These are phyloP conservation scores for Mercenaria mercenaria DNA, from an alignment of 1,140 invertebrate species.

Conservation along the genomic window DNA sequence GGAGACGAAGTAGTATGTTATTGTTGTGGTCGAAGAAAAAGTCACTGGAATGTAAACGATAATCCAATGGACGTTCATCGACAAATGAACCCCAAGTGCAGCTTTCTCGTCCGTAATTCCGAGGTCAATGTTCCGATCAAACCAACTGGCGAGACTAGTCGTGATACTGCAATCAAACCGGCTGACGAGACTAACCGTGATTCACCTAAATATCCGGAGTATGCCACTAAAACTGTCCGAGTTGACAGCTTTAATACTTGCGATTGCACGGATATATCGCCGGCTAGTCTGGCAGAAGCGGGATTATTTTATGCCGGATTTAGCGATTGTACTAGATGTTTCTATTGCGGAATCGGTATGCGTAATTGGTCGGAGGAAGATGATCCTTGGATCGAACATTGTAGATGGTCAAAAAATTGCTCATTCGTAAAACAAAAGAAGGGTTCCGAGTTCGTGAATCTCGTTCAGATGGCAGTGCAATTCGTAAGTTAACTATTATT, in stretches of 20 bases:
- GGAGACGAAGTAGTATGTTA: slow-evolving; percentile 48
- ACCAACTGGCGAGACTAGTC: not conserved
- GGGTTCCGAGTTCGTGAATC: slow-evolving; percentile 47
- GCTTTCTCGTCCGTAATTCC: slow-evolving; percentile 13
- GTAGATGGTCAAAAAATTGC: slow-evolving; percentile 23
- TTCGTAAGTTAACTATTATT: no score
- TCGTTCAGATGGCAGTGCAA: slow-evolving; percentile 23
- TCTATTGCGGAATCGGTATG: slow-evolving; percentile 24
- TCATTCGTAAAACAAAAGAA: not conserved
- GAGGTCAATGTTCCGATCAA: slow-evolving; percentile 36
- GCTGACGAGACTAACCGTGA: not conserved
- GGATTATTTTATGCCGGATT: slow-evolving; percentile 8
- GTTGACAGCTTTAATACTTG: not conserved
- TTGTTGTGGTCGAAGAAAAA: slow-evolving; percentile 30
- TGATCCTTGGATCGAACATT: slow-evolving; percentile 57
- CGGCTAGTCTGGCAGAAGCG: not conserved
- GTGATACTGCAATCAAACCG: not conserved
- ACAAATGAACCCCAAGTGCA: slow-evolving; percentile 18
- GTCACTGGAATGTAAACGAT: slow-evolving; percentile 8
- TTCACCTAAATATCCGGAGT: slow-evolving; percentile 15
- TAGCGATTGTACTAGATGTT: slow-evolving; percentile 1
- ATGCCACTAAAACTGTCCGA: not conserved
- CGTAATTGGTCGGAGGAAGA: slow-evolving; percentile 43
- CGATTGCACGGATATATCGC: not conserved
- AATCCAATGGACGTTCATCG: slow-evolving; percentile 15